These are phyloP conservation scores for Melospiza melodia DNA, from an alignment of 2,113 vertebrate genomes.

Conservation along the genomic window DNA sequence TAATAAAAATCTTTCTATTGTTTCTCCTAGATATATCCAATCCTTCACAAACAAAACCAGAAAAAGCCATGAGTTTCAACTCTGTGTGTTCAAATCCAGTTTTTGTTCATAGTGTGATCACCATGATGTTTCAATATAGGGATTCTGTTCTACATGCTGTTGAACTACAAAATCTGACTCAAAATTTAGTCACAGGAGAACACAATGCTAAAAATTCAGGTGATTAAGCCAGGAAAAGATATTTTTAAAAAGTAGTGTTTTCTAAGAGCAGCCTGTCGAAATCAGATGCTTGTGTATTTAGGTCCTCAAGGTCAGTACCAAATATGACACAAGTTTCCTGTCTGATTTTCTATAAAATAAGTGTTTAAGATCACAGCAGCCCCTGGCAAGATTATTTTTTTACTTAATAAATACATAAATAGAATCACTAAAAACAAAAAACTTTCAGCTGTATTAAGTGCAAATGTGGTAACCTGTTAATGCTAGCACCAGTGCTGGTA, in stretches of 20 bases:
- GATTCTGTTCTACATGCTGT: neutral
- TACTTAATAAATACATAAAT: neutral
- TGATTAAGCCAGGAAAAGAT: neutral
- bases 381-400: neutral
- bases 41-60: neutral
- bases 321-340: slow-evolving; percentile 38
- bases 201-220: neutral
- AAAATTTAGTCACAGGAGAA: neutral
- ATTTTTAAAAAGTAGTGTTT: neutral
- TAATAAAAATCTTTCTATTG: neutral
- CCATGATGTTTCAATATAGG: neutral
- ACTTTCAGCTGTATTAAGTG: neutral
- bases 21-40: neutral
- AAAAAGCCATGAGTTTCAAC: neutral
- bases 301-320: neutral
- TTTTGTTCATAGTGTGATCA: neutral
- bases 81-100: neutral
- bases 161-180: neutral
- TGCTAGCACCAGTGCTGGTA: neutral
- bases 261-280: neutral
- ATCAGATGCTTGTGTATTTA: neutral
- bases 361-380: neutral
- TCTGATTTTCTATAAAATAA: slow-evolving; percentile 33
- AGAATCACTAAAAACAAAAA: neutral
- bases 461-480: neutral